Conservation (phyloP, 2,888 invertebrate genomes). For the Diaperis boleti region DNA sequence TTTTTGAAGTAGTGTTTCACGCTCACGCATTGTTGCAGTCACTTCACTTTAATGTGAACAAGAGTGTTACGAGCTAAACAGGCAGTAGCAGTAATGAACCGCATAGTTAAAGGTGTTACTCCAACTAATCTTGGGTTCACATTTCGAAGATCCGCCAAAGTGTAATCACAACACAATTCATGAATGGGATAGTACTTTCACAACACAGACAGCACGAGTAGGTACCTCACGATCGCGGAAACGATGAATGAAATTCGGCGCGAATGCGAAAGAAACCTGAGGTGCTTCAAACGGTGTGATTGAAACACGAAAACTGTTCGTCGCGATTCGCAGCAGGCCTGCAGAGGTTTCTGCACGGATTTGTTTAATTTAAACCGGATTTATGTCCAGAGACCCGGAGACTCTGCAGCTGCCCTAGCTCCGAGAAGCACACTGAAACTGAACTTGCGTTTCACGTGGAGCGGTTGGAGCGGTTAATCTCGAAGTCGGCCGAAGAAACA, state of each 20-base stretch:
- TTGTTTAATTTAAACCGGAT: conserved; percentile 32
- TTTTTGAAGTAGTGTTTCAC: conserved; percentile 33
- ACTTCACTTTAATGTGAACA: conserved; percentile 20
- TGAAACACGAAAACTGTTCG: conserved; percentile 1
- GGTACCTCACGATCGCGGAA: conserved; percentile 7
- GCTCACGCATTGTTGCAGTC: conserved; percentile 41
- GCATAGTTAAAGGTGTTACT: conserved; percentile 20
- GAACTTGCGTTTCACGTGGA: conserved; percentile 57
- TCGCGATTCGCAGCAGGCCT: background rate
- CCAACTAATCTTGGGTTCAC: conserved; percentile 8
- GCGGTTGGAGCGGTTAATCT: conserved; percentile 54
- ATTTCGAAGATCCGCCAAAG: background rate
- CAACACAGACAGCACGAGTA: conserved; percentile 19
- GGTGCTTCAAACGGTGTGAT: background rate
- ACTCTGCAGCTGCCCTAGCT: conserved; percentile 26
- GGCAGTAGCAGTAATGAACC: conserved; percentile 12
- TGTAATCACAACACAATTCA: conserved; percentile 23
- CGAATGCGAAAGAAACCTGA: background rate
- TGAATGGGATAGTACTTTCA: conserved; percentile 29
- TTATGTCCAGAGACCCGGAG: conserved; percentile 19
- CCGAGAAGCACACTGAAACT: conserved; percentile 55
- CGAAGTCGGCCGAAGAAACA: conserved; percentile 52
- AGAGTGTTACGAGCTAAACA: conserved; percentile 11
- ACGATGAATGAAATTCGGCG: conserved; percentile 21
- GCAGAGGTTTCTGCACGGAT: conserved; percentile 18